A percentile compares a stretch with the other conserved stretches of the same genome.
These are phyloP conservation scores for Microcebus lehilahytsara DNA, from an alignment of 2,113 vertebrate genomes.

Conservation along the genomic window DNA sequence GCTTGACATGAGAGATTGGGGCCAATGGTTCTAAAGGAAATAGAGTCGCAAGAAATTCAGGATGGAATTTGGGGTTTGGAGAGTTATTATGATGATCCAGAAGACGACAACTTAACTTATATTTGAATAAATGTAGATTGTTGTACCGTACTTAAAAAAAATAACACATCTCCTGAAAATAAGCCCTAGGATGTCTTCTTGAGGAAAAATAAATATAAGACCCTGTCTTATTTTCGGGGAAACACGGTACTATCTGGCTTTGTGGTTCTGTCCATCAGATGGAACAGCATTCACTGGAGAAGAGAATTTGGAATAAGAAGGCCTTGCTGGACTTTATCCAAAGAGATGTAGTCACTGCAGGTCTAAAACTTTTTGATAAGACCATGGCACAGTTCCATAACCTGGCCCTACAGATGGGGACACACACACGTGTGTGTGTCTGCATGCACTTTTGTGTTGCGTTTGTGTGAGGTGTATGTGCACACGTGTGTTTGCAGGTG, in stretches of 20 bases:
- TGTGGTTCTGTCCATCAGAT: neutral
- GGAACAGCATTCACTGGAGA: neutral
- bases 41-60: too few relatives aligned
- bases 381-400: neutral
- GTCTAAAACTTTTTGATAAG: neutral
- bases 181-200: too few relatives aligned
- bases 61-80: too few relatives aligned
- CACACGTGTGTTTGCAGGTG: neutral
- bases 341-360: neutral
- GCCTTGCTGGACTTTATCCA: neutral
- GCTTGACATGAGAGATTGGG: too few relatives aligned
- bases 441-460: neutral
- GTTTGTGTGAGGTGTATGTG: neutral
- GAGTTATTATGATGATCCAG: too few relatives aligned
- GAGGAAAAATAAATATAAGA: too few relatives aligned
- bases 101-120: too few relatives aligned
- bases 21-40: too few relatives aligned
- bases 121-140: too few relatives aligned
- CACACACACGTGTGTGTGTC: neutral
- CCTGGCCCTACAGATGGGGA: neutral
- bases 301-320: neutral
- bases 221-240: too few relatives aligned
- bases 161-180: too few relatives aligned
- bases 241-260: neutral
- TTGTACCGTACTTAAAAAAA: too few relatives aligned